Conservation (phyloP, 1,140 invertebrate genomes). For the Drosophila nikananu region DNA sequence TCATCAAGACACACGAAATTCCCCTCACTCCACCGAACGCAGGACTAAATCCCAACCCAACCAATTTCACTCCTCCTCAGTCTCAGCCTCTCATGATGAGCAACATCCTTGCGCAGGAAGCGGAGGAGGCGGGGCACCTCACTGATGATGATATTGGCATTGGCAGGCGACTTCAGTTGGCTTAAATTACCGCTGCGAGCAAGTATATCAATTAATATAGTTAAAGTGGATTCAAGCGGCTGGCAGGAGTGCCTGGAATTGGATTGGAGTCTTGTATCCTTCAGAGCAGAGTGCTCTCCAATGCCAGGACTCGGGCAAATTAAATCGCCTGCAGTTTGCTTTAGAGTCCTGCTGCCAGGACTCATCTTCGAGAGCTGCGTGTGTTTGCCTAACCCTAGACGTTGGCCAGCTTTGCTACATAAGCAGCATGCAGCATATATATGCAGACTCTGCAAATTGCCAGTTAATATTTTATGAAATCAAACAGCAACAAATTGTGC, state of each 20-base stretch:
- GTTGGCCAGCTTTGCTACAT: constrained; percentile 21
- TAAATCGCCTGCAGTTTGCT: constrained; percentile 69
- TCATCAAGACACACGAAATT: constrained; percentile 51
- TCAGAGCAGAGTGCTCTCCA: constrained; percentile 32
- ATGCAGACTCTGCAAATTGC: constrained; percentile 80
- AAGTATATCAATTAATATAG: constrained; percentile 83
- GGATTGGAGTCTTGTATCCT: constrained; percentile 31
- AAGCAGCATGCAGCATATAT: constrained; percentile 26
- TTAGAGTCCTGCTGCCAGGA: constrained; percentile 24
- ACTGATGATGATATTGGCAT: constrained; percentile 65
- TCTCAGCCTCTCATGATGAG: constrained; percentile 2
- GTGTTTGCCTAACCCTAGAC: constrained; percentile 63
- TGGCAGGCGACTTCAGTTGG: constrained; percentile 74
- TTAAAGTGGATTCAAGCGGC: constrained; percentile 66
- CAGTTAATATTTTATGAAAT: constrained; percentile 81
- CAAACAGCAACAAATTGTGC: constrained; percentile 81
- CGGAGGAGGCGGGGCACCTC: background rate
- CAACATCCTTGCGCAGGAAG: constrained; percentile 9
- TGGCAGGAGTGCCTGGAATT: constrained; percentile 3
- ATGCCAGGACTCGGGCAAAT: constrained; percentile 43
- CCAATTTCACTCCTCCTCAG: constrained; percentile 6
- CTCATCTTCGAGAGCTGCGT: constrained; percentile 48
- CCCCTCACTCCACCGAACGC: constrained; percentile 3
- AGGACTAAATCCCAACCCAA: constrained; percentile 9
- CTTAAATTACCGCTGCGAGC: constrained; percentile 81